phyloP scores from a whole-genome alignment of 2,113 vertebrate genomes.

The Cettia cetti region DNA sequence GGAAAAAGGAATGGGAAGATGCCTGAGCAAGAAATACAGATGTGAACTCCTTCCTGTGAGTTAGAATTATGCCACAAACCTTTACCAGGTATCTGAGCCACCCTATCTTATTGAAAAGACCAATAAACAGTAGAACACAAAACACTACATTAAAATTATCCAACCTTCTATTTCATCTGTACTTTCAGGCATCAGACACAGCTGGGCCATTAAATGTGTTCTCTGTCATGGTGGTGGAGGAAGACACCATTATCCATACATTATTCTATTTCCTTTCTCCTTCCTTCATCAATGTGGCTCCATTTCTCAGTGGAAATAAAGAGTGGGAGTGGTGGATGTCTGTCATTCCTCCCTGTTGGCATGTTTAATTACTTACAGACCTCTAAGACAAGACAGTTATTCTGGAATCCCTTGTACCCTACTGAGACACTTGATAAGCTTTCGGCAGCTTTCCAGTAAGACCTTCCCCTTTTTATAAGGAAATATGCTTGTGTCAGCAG shows the following conservation, averaged over 20 bases:
- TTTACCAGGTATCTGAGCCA: background rate
- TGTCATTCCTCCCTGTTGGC: background rate
- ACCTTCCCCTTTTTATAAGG: slow-evolving; percentile 48
- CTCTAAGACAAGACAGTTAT: background rate
- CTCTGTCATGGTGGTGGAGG: background rate
- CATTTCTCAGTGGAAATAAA: background rate
- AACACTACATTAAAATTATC: background rate
- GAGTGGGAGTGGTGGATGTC: background rate
- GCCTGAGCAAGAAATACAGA: background rate
- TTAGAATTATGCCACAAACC: background rate
- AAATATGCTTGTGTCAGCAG: slow-evolving; percentile 39
- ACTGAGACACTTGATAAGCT: background rate
- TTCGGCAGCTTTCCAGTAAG: slow-evolving; percentile 36
- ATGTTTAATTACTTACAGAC: background rate
- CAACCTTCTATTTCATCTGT: background rate
- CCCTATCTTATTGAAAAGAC: background rate
- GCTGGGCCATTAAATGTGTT: background rate
- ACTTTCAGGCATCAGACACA: background rate
- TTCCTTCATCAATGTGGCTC: background rate
- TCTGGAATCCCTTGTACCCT: background rate
- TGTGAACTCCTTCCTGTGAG: background rate
- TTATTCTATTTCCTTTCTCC: background rate
- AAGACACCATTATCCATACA: background rate
- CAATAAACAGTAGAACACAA: background rate
- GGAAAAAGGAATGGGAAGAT: background rate